These are phyloP conservation scores for Tinea semifulvella DNA, from an alignment of 2,888 invertebrate species.

Conservation along the genomic window DNA sequence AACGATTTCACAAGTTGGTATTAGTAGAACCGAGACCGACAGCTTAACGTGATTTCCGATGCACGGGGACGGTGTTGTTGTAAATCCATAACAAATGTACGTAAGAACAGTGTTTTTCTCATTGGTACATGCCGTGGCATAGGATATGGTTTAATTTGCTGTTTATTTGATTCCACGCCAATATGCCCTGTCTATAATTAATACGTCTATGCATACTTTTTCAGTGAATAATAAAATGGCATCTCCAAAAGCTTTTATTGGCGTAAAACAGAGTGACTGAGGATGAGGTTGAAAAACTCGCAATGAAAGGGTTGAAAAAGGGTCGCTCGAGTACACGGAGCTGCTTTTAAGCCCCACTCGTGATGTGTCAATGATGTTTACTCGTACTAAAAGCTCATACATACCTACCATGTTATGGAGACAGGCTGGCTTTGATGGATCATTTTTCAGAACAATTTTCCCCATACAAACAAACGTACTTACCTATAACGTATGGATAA, in stretches of 20 bases:
- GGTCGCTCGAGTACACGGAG: neutral
- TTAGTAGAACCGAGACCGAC: too few species aligned
- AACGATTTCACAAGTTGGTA: too few species aligned
- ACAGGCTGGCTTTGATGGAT: slow-evolving; percentile 7
- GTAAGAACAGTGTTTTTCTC: too few species aligned
- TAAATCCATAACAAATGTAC: too few species aligned
- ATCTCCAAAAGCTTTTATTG: slow-evolving; percentile 7
- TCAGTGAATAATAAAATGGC: slow-evolving; percentile 6
- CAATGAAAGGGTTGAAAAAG: slow-evolving; percentile 4
- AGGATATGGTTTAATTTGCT: too few species aligned
- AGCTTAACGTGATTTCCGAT: too few species aligned
- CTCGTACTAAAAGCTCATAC: slow-evolving; percentile 9
- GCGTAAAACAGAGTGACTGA: slow-evolving; percentile 6
- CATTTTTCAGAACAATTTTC: slow-evolving; percentile 1
- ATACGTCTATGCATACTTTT: slow-evolving; percentile 6
- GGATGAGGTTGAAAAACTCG: slow-evolving; percentile 6
- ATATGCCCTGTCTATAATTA: too few species aligned
- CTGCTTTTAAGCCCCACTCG: slow-evolving; percentile 9
- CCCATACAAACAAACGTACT: neutral
- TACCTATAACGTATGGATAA: neutral
- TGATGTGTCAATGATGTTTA: slow-evolving; percentile 12
- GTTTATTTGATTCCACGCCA: too few species aligned
- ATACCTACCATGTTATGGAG: slow-evolving; percentile 1
- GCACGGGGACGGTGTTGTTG: too few species aligned
- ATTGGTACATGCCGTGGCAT: too few species aligned